These are phyloP conservation scores for Etheostoma perlongum DNA, from an alignment of 2,797 vertebrate species.

Conservation along the genomic window DNA sequence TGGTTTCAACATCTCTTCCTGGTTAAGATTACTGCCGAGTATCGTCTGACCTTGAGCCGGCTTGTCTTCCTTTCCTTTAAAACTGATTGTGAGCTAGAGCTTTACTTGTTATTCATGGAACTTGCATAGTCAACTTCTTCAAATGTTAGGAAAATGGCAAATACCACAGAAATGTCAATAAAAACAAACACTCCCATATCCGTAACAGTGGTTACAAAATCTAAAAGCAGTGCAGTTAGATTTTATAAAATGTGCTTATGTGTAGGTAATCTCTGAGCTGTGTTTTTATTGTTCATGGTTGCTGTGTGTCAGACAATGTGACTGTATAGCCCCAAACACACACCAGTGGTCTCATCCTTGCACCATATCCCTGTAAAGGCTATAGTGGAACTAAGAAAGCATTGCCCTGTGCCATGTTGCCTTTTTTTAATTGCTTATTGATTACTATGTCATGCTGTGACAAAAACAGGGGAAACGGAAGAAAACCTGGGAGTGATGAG, in stretches of 20 bases:
- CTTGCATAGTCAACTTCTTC: slow-evolving; percentile 25
- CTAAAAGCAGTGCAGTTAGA: slow-evolving; percentile 1
- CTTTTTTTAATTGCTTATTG: slow-evolving; percentile 83
- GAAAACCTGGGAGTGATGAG: slow-evolving; percentile 66
- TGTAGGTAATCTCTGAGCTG: neutral
- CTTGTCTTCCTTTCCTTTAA: slow-evolving; percentile 53
- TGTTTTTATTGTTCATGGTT: slow-evolving; percentile 12
- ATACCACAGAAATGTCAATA: slow-evolving; percentile 32
- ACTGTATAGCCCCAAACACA: slow-evolving; percentile 7
- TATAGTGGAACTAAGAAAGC: slow-evolving; percentile 40
- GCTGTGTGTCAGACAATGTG: neutral
- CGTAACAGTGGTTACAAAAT: slow-evolving; percentile 5
- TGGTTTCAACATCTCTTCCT: slow-evolving; percentile 79
- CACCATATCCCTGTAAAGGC: slow-evolving; percentile 9
- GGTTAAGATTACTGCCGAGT: slow-evolving; percentile 70
- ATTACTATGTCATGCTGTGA: slow-evolving; percentile 72
- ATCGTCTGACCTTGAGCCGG: slow-evolving; percentile 69
- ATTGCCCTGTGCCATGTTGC: slow-evolving; percentile 46
- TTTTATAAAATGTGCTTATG: slow-evolving; percentile 9
- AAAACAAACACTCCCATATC: slow-evolving; percentile 22
- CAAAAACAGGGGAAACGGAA: slow-evolving; percentile 61
- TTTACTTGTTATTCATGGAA: slow-evolving; percentile 51
- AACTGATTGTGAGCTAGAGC: slow-evolving; percentile 30
- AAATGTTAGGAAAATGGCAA: slow-evolving; percentile 55
- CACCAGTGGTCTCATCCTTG: slow-evolving; percentile 12